Evolutionary conservation across 1,140 invertebrate genomes (phyloP).

Genomic region (Eriosoma lanigerum): DNA sequence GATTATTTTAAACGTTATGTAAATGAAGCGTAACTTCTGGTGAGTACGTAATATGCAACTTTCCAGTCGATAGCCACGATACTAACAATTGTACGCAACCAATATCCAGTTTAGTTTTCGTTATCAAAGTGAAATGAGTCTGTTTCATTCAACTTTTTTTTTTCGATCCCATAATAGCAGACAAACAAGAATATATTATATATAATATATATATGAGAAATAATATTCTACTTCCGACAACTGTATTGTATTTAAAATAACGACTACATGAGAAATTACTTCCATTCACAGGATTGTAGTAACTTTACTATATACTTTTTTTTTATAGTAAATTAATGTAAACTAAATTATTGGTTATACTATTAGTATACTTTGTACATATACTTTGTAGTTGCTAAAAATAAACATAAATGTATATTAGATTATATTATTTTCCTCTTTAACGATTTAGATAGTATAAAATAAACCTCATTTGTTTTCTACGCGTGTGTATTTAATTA

Average conservation of each 20-base stretch:
- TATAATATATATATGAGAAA: background rate
- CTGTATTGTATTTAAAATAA: slow-evolving; percentile 26
- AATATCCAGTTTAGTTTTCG: background rate
- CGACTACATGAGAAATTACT: slow-evolving; percentile 35
- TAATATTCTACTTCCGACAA: slow-evolving; percentile 13
- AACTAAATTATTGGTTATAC: background rate
- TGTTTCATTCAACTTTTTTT: slow-evolving; percentile 41
- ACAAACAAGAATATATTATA: slow-evolving; percentile 35
- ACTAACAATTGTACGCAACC: background rate
- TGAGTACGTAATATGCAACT: slow-evolving; percentile 1
- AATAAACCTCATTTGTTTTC: background rate
- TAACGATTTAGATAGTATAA: background rate
- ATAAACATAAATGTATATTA: background rate
- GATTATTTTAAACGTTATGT: background rate
- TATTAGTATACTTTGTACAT: background rate
- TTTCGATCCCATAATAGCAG: background rate
- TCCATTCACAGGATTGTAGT: slow-evolving; percentile 25
- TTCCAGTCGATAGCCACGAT: background rate
- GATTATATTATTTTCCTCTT: background rate
- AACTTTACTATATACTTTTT: too few species aligned
- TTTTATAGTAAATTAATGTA: too few species aligned
- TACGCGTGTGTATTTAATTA: background rate
- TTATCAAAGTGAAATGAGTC: slow-evolving; percentile 32
- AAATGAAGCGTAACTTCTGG: background rate
- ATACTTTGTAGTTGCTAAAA: background rate